A percentile compares a stretch with the other conserved stretches of the same genome.
Conservation (phyloP, 2,888 invertebrate genomes). For the Aradus depressus region DNA sequence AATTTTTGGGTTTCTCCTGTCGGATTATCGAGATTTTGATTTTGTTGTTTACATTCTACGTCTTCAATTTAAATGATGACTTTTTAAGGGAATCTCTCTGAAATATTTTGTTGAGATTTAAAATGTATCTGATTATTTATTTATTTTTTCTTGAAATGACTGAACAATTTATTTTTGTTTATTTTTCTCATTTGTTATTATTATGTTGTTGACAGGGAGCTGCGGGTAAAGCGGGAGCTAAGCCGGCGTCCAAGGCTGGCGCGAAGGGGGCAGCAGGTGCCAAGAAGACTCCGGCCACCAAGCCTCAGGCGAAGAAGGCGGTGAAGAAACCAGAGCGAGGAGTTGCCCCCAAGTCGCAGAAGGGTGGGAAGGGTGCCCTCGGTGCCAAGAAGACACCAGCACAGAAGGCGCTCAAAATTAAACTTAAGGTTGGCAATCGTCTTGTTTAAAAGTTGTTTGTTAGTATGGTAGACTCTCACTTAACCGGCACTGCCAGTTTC, state of each 20-base stretch:
- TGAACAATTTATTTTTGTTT: background rate
- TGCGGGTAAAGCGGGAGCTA: conserved; percentile 33
- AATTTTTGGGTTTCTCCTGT: no score
- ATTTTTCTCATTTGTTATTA: background rate
- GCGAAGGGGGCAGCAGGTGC: conserved; percentile 25
- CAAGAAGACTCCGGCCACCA: conserved; percentile 40
- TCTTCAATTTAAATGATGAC: no score
- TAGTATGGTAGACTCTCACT: background rate
- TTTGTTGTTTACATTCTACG: no score
- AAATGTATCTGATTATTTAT: background rate
- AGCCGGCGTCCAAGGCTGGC: conserved; percentile 37
- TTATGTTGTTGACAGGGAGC: conserved; percentile 16
- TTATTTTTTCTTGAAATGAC: background rate
- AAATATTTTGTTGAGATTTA: background rate
- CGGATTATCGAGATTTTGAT: no score
- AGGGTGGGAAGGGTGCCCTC: conserved; percentile 41
- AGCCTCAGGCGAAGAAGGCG: conserved; percentile 39
- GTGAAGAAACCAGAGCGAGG: conserved; percentile 44
- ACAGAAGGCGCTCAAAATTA: conserved; percentile 71
- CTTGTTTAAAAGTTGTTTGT: background rate
- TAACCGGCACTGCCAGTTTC: no score
- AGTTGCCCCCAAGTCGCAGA: conserved; percentile 44
- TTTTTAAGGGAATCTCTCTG: conserved; percentile 17
- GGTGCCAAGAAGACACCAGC: conserved; percentile 44
- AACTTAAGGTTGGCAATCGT: conserved; percentile 57